A percentile compares a stretch with the other conserved stretches of the same genome.
phyloP scores from a whole-genome alignment of 2,113 vertebrate species.

The Ariopsis seemanni region DNA sequence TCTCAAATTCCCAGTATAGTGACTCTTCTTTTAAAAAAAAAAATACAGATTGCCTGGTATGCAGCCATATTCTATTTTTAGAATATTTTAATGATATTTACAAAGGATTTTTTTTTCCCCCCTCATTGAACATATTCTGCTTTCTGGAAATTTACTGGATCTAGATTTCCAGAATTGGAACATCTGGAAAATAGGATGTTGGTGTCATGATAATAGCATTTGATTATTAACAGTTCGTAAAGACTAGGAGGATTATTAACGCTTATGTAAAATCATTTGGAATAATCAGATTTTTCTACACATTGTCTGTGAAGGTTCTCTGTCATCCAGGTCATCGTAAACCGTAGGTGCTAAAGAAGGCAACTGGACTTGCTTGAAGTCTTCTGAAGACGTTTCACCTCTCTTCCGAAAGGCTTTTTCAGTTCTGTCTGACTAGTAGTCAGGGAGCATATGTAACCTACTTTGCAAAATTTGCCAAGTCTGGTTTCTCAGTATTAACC shows the following conservation, averaged over 20 bases:
- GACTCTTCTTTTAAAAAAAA: not conserved
- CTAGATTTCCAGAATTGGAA: not conserved
- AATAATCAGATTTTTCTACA: not conserved
- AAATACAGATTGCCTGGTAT: not conserved
- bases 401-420: too few species aligned
- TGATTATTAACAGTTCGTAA: not conserved
- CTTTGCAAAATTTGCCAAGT: too few species aligned
- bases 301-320: too few species aligned
- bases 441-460: too few species aligned
- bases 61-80: too few species aligned
- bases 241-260: not conserved
- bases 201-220: not conserved
- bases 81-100: not conserved
- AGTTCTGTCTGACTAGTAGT: too few species aligned
- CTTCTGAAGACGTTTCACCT: too few species aligned
- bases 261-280: not conserved
- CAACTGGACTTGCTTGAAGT: too few species aligned
- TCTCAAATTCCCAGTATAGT: not conserved
- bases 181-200: not conserved
- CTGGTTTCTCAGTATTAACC: too few species aligned
- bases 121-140: not conserved
- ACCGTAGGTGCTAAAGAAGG: too few species aligned
- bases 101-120: not conserved
- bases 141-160: not conserved
- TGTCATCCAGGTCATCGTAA: too few species aligned